Evolutionary conservation across 2,113 vertebrate genomes (phyloP).

Genomic region (Ophiodon elongatus): DNA sequence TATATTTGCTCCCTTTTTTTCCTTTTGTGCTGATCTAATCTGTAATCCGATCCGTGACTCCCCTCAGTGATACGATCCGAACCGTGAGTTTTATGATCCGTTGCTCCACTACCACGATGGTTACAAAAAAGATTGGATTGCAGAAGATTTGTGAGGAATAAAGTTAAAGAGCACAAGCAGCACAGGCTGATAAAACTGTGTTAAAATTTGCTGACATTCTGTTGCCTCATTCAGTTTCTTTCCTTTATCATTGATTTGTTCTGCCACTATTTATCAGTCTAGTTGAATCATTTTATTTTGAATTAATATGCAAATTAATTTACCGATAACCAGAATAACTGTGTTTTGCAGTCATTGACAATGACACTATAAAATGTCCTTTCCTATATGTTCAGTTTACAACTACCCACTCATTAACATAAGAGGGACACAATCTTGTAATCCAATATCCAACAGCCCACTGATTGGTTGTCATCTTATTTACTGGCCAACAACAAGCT

Average conservation of each 20-base stretch:
- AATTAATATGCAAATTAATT: slow-evolving; percentile 26
- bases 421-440: slow-evolving; percentile 12
- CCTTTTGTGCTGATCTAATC: too few species aligned
- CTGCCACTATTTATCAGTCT: not conserved
- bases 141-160: not conserved
- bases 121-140: not conserved
- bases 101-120: too few species aligned
- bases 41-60: too few species aligned
- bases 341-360: not conserved
- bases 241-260: not conserved
- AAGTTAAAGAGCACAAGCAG: not conserved
- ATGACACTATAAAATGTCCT: slow-evolving; percentile 7
- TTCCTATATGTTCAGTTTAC: slow-evolving; percentile 30
- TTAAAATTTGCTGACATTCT: too few species aligned
- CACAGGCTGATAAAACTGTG: not conserved
- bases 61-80: too few species aligned
- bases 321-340: slow-evolving; percentile 2
- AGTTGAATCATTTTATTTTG: not conserved
- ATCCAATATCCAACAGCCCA: slow-evolving; percentile 36
- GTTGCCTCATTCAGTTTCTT: not conserved
- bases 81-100: too few species aligned
- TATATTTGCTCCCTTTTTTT: too few species aligned
- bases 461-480: slow-evolving; percentile 47
- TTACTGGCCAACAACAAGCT: slow-evolving; percentile 44
- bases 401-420: slow-evolving; percentile 27